phyloP scores from a whole-genome alignment of 2,113 vertebrate species.

The Nanorana parkeri region DNA sequence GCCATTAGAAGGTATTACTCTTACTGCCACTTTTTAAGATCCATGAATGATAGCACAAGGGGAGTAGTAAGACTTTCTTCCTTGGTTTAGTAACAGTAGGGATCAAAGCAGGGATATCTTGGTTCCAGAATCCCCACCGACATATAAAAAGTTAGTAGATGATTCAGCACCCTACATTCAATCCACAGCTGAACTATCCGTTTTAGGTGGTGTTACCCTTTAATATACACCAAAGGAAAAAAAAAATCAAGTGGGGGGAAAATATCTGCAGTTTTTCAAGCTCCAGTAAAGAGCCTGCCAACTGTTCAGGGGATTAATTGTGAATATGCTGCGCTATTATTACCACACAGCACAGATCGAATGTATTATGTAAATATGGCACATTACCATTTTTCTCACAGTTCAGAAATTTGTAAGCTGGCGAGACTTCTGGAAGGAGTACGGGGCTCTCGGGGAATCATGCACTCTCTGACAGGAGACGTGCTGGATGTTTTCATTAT shows the following conservation, averaged over 20 bases:
- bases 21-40: too few species aligned
- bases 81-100: too few species aligned
- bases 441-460: constrained; percentile 18
- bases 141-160: too few species aligned
- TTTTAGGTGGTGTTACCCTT: too few species aligned
- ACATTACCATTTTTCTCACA: constrained; percentile 51
- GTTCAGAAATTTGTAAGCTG: constrained; percentile 41
- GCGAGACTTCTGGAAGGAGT: constrained; percentile 8
- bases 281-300: background rate
- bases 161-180: too few species aligned
- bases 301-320: constrained; percentile 34
- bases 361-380: constrained; percentile 45
- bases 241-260: background rate
- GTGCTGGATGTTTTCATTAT: constrained; percentile 22
- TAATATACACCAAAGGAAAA: too few species aligned
- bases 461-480: constrained; percentile 10
- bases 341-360: constrained; percentile 9
- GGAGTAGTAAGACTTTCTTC: too few species aligned
- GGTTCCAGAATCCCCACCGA: too few species aligned
- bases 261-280: background rate
- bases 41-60: too few species aligned
- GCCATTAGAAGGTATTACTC: too few species aligned
- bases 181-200: too few species aligned
- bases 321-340: constrained; percentile 33
- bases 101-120: too few species aligned